Percentiles rank a stretch among this genome's conserved stretches.
Conservation (phyloP, 2,113 vertebrate species). For the Elachura formosa region DNA sequence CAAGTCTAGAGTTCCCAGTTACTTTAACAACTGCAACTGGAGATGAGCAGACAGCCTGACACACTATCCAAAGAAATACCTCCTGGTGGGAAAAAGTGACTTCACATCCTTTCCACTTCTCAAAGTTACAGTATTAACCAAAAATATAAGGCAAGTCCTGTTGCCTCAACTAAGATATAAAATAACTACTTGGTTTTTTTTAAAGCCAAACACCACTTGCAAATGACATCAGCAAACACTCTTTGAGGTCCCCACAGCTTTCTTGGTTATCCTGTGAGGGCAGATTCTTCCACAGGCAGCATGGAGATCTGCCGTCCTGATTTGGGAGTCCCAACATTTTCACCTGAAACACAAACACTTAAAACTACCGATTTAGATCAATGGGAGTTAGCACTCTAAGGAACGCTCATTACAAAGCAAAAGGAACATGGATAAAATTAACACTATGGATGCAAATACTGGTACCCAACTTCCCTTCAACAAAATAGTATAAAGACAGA, state of each 20-base stretch:
- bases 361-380: not conserved
- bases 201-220: not conserved
- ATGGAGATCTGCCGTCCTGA: not conserved
- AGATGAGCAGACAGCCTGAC: not conserved
- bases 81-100: not conserved
- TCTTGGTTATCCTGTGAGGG: not conserved
- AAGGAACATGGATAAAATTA: not conserved
- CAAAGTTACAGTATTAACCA: not conserved
- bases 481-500: not conserved
- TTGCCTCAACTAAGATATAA: not conserved
- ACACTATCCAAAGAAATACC: not conserved
- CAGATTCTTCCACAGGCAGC: not conserved
- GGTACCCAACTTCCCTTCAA: not conserved
- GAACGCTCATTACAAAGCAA: not conserved
- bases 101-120: not conserved
- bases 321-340: not conserved
- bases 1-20: not conserved
- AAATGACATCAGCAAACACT: not conserved
- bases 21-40: not conserved
- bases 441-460: not conserved
- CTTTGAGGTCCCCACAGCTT: not conserved
- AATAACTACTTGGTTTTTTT: not conserved
- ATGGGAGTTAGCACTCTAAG: not conserved
- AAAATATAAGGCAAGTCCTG: not conserved
- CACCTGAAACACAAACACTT: not conserved